Evolutionary conservation across 1,140 invertebrate genomes (phyloP).

Genomic region (Mycetomoellerius zeteki): DNA sequence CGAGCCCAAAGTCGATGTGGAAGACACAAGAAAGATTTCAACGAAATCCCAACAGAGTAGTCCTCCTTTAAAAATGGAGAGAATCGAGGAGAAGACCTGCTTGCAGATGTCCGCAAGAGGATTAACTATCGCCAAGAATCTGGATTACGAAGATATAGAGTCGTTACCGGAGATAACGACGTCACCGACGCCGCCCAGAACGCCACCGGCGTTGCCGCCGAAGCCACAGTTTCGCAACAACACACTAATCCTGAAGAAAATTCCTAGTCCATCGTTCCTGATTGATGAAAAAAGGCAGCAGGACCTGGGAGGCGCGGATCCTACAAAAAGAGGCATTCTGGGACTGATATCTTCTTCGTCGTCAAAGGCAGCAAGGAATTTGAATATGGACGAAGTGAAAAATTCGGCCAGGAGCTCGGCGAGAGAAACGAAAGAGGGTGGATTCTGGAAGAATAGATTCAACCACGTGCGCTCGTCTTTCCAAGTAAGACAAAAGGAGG

Average conservation of each 20-base stretch:
- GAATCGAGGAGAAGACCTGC: constrained; percentile 83
- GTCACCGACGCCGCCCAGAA: constrained; percentile 84
- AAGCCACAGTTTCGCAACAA: constrained; percentile 90
- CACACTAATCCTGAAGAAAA: constrained; percentile 86
- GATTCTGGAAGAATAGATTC: constrained; percentile 78
- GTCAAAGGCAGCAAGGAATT: constrained; percentile 70
- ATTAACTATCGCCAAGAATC: constrained; percentile 87
- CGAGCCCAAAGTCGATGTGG: constrained; percentile 79
- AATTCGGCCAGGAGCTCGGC: constrained; percentile 55
- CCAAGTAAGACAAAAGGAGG: constrained; percentile 70
- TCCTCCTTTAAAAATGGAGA: constrained; percentile 79
- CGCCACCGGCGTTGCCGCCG: constrained; percentile 90
- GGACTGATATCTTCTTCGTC: constrained; percentile 66
- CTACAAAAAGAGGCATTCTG: constrained; percentile 65
- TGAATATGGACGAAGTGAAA: constrained; percentile 79
- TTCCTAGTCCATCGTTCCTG: constrained; percentile 89
- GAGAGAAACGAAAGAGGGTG: constrained; percentile 59
- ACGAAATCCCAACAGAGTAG: constrained; percentile 56
- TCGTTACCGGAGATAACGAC: constrained; percentile 82
- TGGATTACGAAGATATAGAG: constrained; percentile 88
- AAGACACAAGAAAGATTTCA: constrained; percentile 62
- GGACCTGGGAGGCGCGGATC: constrained; percentile 55
- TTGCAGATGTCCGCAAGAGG: constrained; percentile 83
- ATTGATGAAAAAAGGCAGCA: constrained; percentile 89
- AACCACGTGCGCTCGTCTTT: constrained; percentile 78